Conservation (phyloP, 2,797 vertebrate species). For the Antennarius maculatus region DNA sequence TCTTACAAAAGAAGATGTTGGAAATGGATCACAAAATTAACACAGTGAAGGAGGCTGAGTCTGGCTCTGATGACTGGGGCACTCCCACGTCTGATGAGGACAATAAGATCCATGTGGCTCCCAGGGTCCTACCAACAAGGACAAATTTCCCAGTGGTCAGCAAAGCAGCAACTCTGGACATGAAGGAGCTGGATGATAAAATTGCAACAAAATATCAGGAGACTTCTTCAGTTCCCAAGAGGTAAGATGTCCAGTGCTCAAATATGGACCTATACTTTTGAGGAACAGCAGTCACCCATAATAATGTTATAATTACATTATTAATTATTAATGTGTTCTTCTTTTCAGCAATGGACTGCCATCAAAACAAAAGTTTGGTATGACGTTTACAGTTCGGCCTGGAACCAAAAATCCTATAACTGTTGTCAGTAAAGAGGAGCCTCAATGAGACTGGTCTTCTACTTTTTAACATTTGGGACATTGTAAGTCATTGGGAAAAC, state of each 20-base stretch:
- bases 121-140: slow-evolving; percentile 34
- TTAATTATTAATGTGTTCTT: slow-evolving; percentile 16
- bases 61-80: slow-evolving; percentile 78
- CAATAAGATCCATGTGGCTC: slow-evolving; percentile 38
- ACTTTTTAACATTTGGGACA: slow-evolving; percentile 1
- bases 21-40: slow-evolving; percentile 82
- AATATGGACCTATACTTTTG: neutral
- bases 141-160: slow-evolving; percentile 32
- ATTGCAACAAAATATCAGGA: slow-evolving; percentile 62
- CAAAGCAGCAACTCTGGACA: slow-evolving; percentile 66
- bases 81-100: slow-evolving; percentile 67
- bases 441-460: slow-evolving; percentile 20
- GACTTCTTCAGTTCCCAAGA: slow-evolving; percentile 43
- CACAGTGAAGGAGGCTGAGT: slow-evolving; percentile 54
- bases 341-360: slow-evolving; percentile 67
- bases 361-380: slow-evolving; percentile 75
- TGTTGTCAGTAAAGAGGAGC: slow-evolving; percentile 58
- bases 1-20: slow-evolving; percentile 85
- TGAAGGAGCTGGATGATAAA: slow-evolving; percentile 75
- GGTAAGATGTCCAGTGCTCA: slow-evolving; percentile 57
- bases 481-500: slow-evolving; percentile 8
- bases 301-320: slow-evolving; percentile 2
- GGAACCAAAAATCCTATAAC: slow-evolving; percentile 83
- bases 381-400: slow-evolving; percentile 81
- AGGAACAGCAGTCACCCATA: neutral